Evolutionary conservation across 2,888 invertebrate genomes (phyloP), one percentile per base, ranked within the genome.

Genomic region (Lithophane ornitopus): DNA sequence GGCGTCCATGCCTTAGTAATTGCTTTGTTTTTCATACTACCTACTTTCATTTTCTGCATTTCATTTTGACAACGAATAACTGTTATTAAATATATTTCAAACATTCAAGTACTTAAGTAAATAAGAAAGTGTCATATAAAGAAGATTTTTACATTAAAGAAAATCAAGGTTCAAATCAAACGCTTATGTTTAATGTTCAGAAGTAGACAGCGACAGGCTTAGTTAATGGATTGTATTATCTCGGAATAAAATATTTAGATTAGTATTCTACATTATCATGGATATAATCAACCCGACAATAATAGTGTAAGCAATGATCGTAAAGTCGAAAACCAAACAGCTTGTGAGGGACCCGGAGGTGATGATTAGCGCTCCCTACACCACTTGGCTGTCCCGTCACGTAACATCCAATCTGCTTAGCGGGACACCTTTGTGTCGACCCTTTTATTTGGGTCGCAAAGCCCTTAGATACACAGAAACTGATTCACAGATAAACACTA

Each of bases 331-430:
- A 88, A 89, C 87, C 89, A 91, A 93, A 91, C 85, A 91, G 86
- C 89, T 89, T 89, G 89, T 86, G 84, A 88, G 87, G 74, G 62
- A 69, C 56, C 72, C 78, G 58, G 90, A 90, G 89, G 89, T 86
- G 90, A 92, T 94, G 93, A 94, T 94, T 95, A 93, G 92, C 91
- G 86, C 82, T 76, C 83, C 85, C 88, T 82, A 73, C 75, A 62
- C 84, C 88, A 90, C 91, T 95, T 93, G 91, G 89, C 86, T 90
- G 84, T 91, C 94, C 77, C 73, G 93, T 94, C 95, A 95, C 95
- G 95, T 94, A 91, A 80, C 85, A 87, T 80, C 89, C 94, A 95
- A 95, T 94, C 95, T 95, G 94, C 95, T 95, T 95, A 95, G 94
- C 89, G 92, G 92, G 94, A 94, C 95, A 95, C 95, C 94, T 95